Evolutionary conservation across 2,113 vertebrate genomes (phyloP), one percentile per base, ranked within the genome.

Genomic region (Phyllostomus discolor): DNA sequence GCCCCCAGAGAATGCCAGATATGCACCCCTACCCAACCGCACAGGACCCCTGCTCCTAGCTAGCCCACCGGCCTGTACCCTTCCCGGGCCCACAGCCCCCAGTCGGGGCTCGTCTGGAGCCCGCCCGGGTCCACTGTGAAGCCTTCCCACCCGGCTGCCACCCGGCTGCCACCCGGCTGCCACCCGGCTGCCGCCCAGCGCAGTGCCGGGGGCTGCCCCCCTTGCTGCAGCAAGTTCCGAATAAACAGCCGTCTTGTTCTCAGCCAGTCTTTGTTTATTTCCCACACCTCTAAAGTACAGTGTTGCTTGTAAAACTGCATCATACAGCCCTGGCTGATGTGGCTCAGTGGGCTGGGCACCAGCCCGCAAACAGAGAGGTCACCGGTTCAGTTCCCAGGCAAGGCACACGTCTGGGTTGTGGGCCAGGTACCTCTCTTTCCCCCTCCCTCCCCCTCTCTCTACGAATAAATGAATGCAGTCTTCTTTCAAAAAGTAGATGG

Each of bases 121-220:
- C 57, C 54, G 17, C 43, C 43, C 64, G 9, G 24, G 7, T 2
- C 17, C 33, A 14, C 10, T 31, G 11, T 1, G 28, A 70, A 79
- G 2, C 33, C 38, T 79, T 38, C 26, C 20, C 35, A 5, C 5
- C 35, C 22, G 1, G 5, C 62, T 48, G 22, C 8, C n/a, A n/a
- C n/a, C n/a, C n/a, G n/a, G n/a, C n/a, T n/a, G n/a, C 20, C 35
- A 5, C 5, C 35, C 22, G 1, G 5, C 62, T 48, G 22, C 20
- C 35, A 5, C 5, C 35, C 22, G 1, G 5, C 62, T 48, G 22
- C 0, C 26, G 24, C 76, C 50, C 22, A 11, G 35, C 24, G 2
- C 9, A 8, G 41, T 8, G 24, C 54, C 22, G 28, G 72, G 11
- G 57, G 46, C 24, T 59, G 24, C 57, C 24, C 11, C 12, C 24